Evolutionary conservation across 64 coral and sea anemone species (phyloP).

Genomic region (Acropora tenuis): DNA sequence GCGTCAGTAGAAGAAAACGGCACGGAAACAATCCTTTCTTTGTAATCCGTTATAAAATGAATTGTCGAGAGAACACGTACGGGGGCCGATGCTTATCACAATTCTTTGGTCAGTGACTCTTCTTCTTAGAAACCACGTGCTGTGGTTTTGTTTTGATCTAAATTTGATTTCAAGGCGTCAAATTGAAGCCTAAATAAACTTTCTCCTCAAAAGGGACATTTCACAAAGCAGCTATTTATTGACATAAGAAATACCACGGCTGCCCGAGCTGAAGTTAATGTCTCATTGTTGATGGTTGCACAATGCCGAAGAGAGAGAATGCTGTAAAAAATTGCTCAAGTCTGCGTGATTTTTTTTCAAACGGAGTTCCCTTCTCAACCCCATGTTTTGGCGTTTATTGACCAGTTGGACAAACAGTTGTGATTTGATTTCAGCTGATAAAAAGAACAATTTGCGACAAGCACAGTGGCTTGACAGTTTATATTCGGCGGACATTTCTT

Average conservation of each 20-base stretch:
- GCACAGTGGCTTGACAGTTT: neutral
- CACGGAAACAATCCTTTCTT: neutral
- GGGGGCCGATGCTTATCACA: too few relatives aligned
- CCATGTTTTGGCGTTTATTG: neutral
- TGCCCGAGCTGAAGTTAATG: neutral
- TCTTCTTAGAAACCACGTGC: too few relatives aligned
- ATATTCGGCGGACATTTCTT: too few relatives aligned
- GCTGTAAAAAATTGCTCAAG: too few relatives aligned
- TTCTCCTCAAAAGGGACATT: neutral
- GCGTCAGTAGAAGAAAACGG: neutral
- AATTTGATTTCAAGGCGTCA: slow-evolving; percentile 2
- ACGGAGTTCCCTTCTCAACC: neutral
- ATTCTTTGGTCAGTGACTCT: too few relatives aligned
- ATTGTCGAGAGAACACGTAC: too few relatives aligned
- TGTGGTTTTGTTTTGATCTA: neutral
- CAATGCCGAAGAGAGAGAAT: too few relatives aligned
- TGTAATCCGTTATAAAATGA: neutral
- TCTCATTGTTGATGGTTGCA: too few relatives aligned
- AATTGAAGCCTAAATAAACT: slow-evolving; percentile 33
- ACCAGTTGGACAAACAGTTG: neutral
- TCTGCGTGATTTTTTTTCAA: too few relatives aligned
- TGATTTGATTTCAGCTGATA: neutral
- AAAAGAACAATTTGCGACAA: neutral
- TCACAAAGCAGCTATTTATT: neutral
- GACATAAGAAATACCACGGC: neutral